Evolutionary conservation across 2,797 vertebrate species (phyloP), one percentile per base, ranked within the genome.

Genomic region (Macroramphosus scolopax): DNA sequence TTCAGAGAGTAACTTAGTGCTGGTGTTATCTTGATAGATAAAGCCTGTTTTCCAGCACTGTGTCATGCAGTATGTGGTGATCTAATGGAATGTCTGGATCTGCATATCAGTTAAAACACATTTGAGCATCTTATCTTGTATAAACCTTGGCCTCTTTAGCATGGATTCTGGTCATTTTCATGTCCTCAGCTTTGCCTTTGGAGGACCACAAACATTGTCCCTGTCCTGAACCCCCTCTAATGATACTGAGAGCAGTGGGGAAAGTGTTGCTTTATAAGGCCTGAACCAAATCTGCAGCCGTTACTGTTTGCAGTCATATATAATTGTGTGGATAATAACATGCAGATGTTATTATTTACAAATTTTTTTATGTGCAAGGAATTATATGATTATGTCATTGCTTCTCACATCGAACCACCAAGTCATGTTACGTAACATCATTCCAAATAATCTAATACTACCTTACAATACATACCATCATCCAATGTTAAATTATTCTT

Each of bases 141-240:
- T 78, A 84, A 85, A 83, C 71, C 36, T 36, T 38, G 10, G 48
- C 36, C 46, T 51, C 30, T 64, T 64, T 61, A 51, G 46, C 55
- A 68, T 62, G 35, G 69, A 73, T 69, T 75, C 69, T 79, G 82
- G 61, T 76, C 51, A 70, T 64, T 79, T 76, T n/a, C n/a, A n/a
- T n/a, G n/a, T 86, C 69, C 63, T 38, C 46, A 41, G 40, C 41
- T 44, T 43, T 43, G 47, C 55, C 24, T 29, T 41, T 37, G 40
- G n/a, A 59, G 33, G 77, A 83, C 84, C 77, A 82, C 82, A 84
- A 67, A 71, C 32, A 18, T 49, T 18, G 47, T 72, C 58, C 71
- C 45, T 50, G 30, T 16, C 30, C 44, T 53, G 49, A 63, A 30
- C 53, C 12, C 10, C 7, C n/a, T 44, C n/a, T 53, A 26, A 62